A percentile compares a stretch with the other conserved stretches of the same genome.
These are phyloP conservation scores for Thalassophryne amazonica DNA, from an alignment of 2,797 vertebrate species.

Conservation along the genomic window DNA sequence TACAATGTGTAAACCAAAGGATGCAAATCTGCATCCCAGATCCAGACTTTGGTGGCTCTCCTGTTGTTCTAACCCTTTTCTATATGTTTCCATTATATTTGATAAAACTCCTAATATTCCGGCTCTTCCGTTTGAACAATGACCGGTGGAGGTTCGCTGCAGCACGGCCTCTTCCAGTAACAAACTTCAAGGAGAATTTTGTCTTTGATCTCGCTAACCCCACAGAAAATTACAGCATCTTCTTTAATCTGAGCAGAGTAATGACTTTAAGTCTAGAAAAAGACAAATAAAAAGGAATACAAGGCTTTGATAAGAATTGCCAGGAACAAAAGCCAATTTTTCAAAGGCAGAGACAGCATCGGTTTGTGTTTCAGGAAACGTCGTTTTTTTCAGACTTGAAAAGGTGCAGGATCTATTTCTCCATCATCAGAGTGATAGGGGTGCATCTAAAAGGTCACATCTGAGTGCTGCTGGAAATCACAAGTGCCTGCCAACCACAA, in stretches of 20 bases:
- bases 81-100: slow-evolving; percentile 45
- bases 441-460: slow-evolving; percentile 81
- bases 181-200: slow-evolving; percentile 88
- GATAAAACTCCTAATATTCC: slow-evolving; percentile 60
- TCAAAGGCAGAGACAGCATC: slow-evolving; percentile 86
- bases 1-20: no score
- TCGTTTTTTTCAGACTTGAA: slow-evolving; percentile 81
- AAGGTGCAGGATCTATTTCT: slow-evolving; percentile 83
- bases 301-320: slow-evolving; percentile 90
- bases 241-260: slow-evolving; percentile 87
- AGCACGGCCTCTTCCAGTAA: slow-evolving; percentile 75
- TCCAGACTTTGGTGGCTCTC: no score
- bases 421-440: slow-evolving; percentile 81
- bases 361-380: slow-evolving; percentile 82
- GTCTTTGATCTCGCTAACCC: slow-evolving; percentile 85
- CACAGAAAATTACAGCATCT: slow-evolving; percentile 86
- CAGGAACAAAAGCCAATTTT: slow-evolving; percentile 87
- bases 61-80: no score
- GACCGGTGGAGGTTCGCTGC: slow-evolving; percentile 72
- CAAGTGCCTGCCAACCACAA: slow-evolving; percentile 74
- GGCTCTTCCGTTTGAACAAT: slow-evolving; percentile 72
- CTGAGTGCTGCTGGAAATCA: slow-evolving; percentile 78
- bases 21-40: no score
- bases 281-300: slow-evolving; percentile 91
- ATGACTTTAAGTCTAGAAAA: slow-evolving; percentile 89